phyloP scores from a whole-genome alignment of 2,797 vertebrate genomes.

The Limnodromus scolopaceus region DNA sequence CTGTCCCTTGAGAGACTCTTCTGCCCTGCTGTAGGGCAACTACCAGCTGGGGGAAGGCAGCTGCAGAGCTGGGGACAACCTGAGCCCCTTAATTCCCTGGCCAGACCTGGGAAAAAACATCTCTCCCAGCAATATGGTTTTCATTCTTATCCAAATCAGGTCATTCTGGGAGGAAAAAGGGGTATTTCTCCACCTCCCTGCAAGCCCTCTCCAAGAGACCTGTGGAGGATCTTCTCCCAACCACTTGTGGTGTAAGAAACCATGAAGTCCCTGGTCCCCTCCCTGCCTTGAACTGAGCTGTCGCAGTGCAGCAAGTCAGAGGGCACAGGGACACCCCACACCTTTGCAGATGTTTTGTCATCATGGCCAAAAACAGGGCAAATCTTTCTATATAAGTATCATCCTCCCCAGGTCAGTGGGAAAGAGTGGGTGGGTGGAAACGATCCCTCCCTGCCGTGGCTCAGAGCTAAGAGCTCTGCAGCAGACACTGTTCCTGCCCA shows the following conservation, averaged over 20 bases:
- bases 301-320: neutral
- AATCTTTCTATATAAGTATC: neutral
- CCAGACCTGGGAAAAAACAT: neutral
- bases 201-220: neutral
- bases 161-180: neutral
- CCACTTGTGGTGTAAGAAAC: neutral
- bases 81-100: neutral
- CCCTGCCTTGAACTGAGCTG: neutral
- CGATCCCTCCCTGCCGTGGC: neutral
- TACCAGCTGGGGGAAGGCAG: neutral
- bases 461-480: neutral
- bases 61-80: neutral
- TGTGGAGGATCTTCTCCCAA: neutral
- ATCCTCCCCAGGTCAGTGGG: neutral
- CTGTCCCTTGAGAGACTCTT: neutral
- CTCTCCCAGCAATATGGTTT: neutral
- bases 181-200: neutral
- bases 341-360: neutral
- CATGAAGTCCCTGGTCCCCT: neutral
- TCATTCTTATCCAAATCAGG: neutral
- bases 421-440: neutral
- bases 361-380: neutral
- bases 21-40: neutral
- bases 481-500: neutral
- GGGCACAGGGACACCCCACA: neutral